Base-by-base conservation (phyloP, 2,888 invertebrate species). In the Odontothrips loti region DNA sequence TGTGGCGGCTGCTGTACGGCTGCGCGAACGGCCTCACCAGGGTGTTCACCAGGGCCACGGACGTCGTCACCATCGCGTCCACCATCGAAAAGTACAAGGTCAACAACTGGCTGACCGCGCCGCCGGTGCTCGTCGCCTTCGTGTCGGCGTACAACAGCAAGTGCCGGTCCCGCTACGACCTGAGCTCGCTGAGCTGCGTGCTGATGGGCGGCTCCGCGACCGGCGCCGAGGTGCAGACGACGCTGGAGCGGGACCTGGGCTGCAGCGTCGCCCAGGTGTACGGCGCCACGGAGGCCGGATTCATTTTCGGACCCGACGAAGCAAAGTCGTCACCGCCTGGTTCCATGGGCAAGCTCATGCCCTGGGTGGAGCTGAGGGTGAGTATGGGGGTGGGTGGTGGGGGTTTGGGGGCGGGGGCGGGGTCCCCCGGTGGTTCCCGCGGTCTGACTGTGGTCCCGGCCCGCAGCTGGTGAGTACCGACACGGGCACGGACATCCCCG, bases 271-370 rank as follows among this genome's bases (percentile, higher is more conserved):
- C 27, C 23, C 68, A 75, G 23, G 68, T 23, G 68, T 75, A 75
- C 68, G 68, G 68, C 68, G 68, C 68, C 23, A 75, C 68, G 68
- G 68, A 75, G 23, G 68, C 68, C 23, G 68, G 68, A n/a, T 27
- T 75, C 23, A 27, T 75, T n/a, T 75, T 75, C 27, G 68, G 68
- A 1, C 68, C 68, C 23, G 6, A 8, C 1, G 8, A 11, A 0
- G 23, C 23, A 1, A 11, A 10, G 9, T 9, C 10, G 27, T 11
- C 27, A 8, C 68, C 68, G 68, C 27, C 23, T 10, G 68, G 68
- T 1, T 23, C 68, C 23, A 23, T 75, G 68, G 68, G 68, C 23
- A 75, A 23, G 27, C 27, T 75, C 23, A 27, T 27, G 27, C 68
- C 68, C 27, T 23, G 68, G 23, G 27, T 75, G 27, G 68, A 75